Percentiles rank a stretch among this genome's conserved stretches.
These are phyloP conservation scores for Patella ulyssiponensis DNA, from an alignment of 2,888 invertebrate genomes.

Conservation along the genomic window DNA sequence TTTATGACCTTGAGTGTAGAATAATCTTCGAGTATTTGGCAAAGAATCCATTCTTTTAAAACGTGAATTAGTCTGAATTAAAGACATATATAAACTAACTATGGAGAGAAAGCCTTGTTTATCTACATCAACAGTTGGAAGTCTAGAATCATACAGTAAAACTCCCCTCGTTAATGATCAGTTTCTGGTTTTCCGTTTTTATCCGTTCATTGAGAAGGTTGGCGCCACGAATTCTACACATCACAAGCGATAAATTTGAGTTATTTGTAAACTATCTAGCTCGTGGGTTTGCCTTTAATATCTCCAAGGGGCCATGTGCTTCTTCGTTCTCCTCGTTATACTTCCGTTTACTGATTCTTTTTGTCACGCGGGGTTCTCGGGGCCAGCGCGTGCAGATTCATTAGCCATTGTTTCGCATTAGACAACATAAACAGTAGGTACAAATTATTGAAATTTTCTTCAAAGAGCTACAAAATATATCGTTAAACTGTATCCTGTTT, in stretches of 20 bases:
- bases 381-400: too few relatives aligned
- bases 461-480: not conserved
- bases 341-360: constrained; percentile 3
- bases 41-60: too few relatives aligned
- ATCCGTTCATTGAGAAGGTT: constrained; percentile 6
- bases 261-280: constrained; percentile 16
- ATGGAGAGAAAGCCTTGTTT: too few relatives aligned
- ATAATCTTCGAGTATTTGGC: too few relatives aligned
- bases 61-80: too few relatives aligned
- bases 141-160: not conserved
- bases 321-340: not conserved
- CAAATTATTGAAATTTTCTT: not conserved
- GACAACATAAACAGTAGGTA: too few relatives aligned
- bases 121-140: too few relatives aligned
- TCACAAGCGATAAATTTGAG: constrained; percentile 17
- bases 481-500: not conserved
- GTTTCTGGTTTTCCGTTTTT: constrained; percentile 1
- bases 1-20: too few relatives aligned
- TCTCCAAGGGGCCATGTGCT: constrained; percentile 1
- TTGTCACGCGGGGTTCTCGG: not conserved
- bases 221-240: constrained; percentile 13
- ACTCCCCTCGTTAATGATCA: not conserved
- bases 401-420: too few relatives aligned
- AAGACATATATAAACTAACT: too few relatives aligned
- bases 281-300: not conserved